A percentile compares a stretch with the other conserved stretches of the same genome.
These are phyloP conservation scores for Parauchenoglanis ngamensis DNA, from an alignment of 2,797 vertebrate species.

Conservation along the genomic window DNA sequence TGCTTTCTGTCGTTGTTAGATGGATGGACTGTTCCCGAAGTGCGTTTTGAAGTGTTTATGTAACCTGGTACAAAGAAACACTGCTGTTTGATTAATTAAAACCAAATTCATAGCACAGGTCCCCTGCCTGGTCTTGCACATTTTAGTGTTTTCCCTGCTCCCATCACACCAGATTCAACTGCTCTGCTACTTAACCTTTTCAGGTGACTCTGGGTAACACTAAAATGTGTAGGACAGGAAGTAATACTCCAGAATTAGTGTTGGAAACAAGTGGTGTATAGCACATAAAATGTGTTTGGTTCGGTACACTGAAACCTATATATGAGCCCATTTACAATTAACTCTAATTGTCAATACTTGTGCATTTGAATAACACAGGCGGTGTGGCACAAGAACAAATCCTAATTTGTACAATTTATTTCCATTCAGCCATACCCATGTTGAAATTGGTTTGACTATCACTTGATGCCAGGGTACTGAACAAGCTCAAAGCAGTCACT, in stretches of 20 bases:
- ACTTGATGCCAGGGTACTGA: neutral
- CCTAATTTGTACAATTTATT: neutral
- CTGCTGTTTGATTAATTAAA: neutral
- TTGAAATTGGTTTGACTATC: neutral
- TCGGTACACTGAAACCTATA: neutral
- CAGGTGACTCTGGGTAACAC: neutral
- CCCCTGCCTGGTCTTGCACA: neutral
- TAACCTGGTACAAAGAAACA: neutral
- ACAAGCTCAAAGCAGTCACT: neutral
- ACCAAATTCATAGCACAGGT: neutral
- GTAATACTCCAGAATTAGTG: neutral
- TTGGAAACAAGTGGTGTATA: neutral
- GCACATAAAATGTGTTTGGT: neutral
- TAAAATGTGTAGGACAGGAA: neutral
- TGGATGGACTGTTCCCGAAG: neutral
- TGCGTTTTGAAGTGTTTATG: neutral
- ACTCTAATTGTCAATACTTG: neutral
- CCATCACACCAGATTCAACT: neutral
- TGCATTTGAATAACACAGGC: neutral
- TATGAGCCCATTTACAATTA: neutral
- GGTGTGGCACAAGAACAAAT: neutral
- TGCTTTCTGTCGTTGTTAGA: neutral
- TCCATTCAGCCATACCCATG: neutral
- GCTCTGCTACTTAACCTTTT: neutral
- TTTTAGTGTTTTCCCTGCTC: neutral